These are phyloP conservation scores for Drosophila nigricruria DNA, from an alignment of 2,888 invertebrate genomes.

Conservation along the genomic window DNA sequence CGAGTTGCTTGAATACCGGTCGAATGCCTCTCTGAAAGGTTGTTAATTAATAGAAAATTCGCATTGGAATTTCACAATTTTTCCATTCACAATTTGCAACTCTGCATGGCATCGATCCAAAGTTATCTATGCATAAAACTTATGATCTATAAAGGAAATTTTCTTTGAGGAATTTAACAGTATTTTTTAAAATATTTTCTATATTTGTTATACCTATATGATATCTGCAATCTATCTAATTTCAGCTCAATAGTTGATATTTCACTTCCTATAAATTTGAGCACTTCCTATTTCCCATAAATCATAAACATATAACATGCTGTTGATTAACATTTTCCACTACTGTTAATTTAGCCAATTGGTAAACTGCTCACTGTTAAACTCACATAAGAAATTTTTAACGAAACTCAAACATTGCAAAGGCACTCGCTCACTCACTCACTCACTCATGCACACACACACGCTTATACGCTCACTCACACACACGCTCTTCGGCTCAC, in stretches of 20 bases:
- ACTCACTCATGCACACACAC: conserved; percentile 3
- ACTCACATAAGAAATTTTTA: conserved; percentile 46
- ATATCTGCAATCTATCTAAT: not conserved
- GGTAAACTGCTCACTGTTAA: conserved; percentile 45
- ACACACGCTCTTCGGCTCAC: conserved; percentile 16
- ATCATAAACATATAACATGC: not conserved
- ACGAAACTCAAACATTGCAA: conserved; percentile 58
- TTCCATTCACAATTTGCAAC: conserved; percentile 17
- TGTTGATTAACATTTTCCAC: conserved; percentile 43
- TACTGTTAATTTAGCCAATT: conserved; percentile 58
- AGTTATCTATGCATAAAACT: conserved; percentile 35
- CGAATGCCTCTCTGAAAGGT: conserved; percentile 53
- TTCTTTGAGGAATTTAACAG: not conserved
- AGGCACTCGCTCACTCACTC: conserved; percentile 33
- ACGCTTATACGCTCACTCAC: conserved; percentile 2
- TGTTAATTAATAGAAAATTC: conserved; percentile 71
- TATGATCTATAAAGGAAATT: not conserved
- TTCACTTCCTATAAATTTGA: not conserved
- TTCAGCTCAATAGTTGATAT: not conserved
- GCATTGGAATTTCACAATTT: conserved; percentile 71
- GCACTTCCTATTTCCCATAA: conserved; percentile 25
- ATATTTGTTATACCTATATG: not conserved
- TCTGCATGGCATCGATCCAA: conserved; percentile 26
- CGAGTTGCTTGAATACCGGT: conserved; percentile 17
- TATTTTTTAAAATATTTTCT: not conserved